Percentiles rank a stretch among this genome's conserved stretches.
phyloP scores from a whole-genome alignment of 2,113 vertebrate genomes.

The Otolemur garnettii region DNA sequence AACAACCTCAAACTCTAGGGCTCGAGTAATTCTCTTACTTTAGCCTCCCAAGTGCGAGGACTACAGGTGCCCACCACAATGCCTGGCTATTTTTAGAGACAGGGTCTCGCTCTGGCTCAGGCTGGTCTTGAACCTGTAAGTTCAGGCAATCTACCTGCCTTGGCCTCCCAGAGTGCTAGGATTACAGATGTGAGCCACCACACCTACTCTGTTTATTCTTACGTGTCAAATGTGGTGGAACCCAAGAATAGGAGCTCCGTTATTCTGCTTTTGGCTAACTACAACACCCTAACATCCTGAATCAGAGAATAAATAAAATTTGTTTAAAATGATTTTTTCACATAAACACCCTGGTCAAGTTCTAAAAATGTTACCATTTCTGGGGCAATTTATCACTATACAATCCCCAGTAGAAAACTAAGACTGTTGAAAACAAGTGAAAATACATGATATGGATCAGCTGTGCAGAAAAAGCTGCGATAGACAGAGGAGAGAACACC shows the following conservation, averaged over 20 bases:
- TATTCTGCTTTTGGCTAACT: neutral
- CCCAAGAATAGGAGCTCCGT: neutral
- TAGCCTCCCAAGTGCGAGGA: too few species aligned
- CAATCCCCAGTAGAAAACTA: neutral
- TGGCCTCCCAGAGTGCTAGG: too few species aligned
- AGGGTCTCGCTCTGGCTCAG: too few species aligned
- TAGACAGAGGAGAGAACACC: neutral
- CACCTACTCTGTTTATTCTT: neutral
- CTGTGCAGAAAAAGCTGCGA: neutral
- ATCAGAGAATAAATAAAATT: neutral
- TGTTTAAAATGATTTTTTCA: conserved; percentile 45
- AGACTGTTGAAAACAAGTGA: conserved; percentile 11
- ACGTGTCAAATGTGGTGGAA: neutral
- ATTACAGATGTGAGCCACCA: too few species aligned
- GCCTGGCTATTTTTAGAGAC: too few species aligned
- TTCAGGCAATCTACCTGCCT: too few species aligned
- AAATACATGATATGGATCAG: conserved; percentile 24
- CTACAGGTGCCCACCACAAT: too few species aligned
- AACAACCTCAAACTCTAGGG: too few species aligned
- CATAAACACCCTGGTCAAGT: neutral
- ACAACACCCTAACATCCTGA: conserved; percentile 1
- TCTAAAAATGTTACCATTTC: conserved; percentile 28
- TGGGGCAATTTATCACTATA: neutral
- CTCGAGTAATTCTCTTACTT: too few species aligned
- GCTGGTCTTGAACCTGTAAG: too few species aligned